Conservation (phyloP, 2,797 vertebrate species). For the Pampus argenteus region DNA sequence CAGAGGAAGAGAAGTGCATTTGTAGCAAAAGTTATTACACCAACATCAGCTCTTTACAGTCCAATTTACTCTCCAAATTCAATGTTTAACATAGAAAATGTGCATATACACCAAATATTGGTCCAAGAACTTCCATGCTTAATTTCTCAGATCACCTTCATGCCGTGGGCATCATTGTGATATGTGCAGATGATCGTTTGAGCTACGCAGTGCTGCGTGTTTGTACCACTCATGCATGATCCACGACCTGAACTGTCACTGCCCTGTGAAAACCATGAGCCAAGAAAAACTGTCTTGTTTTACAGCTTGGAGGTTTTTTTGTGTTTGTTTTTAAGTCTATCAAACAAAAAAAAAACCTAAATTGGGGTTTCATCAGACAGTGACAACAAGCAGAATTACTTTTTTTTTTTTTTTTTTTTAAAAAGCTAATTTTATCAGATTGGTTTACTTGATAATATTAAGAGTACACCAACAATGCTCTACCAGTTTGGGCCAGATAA, state of each 20-base stretch:
- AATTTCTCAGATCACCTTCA: no score
- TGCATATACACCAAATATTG: background rate
- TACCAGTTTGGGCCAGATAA: background rate
- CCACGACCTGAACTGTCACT: background rate
- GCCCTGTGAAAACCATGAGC: background rate
- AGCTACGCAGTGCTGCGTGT: slow-evolving; percentile 14
- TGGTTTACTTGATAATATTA: no score
- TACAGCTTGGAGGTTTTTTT: no score
- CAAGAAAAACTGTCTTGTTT: background rate
- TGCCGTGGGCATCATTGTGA: background rate
- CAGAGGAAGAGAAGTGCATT: background rate
- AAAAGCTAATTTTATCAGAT: no score
- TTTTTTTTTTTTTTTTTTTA: no score
- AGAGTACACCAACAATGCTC: background rate
- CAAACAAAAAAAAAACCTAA: no score
- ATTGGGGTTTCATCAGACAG: no score
- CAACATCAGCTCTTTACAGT: background rate
- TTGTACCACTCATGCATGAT: background rate
- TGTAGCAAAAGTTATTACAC: background rate
- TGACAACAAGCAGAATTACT: no score
- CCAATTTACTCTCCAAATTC: background rate
- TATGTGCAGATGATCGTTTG: background rate
- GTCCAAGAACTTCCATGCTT: background rate
- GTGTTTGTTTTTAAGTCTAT: no score
- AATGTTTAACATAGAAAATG: background rate